Evolutionary conservation across 2,888 invertebrate genomes (phyloP), one percentile per base, ranked within the genome.

Genomic region (Baronia brevicornis): DNA sequence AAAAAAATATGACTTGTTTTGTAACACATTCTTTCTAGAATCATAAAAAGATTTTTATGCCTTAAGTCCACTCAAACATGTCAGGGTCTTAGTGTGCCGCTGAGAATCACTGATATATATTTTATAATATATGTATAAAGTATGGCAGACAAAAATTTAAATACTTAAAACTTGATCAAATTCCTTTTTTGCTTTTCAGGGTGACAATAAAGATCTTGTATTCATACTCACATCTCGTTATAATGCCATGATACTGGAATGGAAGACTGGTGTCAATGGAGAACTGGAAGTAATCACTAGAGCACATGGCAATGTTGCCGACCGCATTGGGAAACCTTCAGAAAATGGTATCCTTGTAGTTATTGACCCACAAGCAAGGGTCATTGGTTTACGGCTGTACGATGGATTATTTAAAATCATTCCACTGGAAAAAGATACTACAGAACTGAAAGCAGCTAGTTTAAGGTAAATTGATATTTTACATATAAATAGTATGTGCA

Each of bases 371-470:
- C 93, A 95, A 69, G 95, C 96, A 4, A 88, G 97, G 48, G 94
- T 98, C 1, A 98, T 99, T 57, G 98, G 97, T 4, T 87, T 99
- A 44, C 88, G 98, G 41, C 84, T 98, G 1, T 99, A 98, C 69
- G 98, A 98, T 84, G 98, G 98, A 1, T 85, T 98, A 5, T 94
- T 99, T 59, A 99, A 99, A 75, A 95, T 99, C 39, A 97, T 99
- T 55, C 97, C 98, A 0, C 84, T 98, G 44, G 97, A 98, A 56
- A 94, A 93, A 60, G 96, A 97, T 53, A 96, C 95, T 46, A 92
- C 90, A 39, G 98, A 98, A 75, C 77, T 98, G 12, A 97, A 96
- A 75, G 97, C 98, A 29, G 95, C 95, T 33, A 91, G 90, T 73
- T 85, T 91, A 62, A 86, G 90, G 90, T 90, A 55, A 30, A 42